Percentiles rank a stretch among this genome's conserved stretches.
Conservation (phyloP, 2,113 vertebrate species). For the Gymnocephalus cernua region DNA sequence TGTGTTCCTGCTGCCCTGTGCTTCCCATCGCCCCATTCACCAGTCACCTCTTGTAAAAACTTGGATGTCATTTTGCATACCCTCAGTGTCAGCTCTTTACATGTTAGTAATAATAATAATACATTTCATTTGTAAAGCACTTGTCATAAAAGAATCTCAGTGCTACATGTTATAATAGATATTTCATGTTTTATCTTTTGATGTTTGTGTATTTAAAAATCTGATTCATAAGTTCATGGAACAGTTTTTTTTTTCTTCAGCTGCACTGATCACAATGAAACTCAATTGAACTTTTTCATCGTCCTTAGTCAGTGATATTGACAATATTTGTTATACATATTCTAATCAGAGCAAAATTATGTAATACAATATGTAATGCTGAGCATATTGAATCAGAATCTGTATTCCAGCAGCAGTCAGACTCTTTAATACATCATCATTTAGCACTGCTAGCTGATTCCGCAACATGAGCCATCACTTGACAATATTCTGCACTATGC, state of each 20-base stretch:
- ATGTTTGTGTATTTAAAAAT: not conserved
- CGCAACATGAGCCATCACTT: no score
- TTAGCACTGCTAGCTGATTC: no score
- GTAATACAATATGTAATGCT: no score
- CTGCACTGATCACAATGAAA: not conserved
- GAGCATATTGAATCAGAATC: no score
- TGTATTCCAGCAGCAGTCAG: no score
- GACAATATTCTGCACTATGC: no score
- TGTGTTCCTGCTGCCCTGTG: conserved; percentile 3
- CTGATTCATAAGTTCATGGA: not conserved
- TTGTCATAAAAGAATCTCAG: no score
- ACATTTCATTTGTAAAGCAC: no score
- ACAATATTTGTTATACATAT: not conserved
- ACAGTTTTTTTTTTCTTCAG: no score
- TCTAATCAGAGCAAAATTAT: not conserved
- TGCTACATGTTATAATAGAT: not conserved
- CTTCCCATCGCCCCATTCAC: conserved; percentile 1
- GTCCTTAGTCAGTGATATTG: not conserved
- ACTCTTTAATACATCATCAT: no score
- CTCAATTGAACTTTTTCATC: not conserved
- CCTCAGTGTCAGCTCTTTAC: not conserved
- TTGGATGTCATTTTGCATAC: not conserved
- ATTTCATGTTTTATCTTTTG: not conserved
- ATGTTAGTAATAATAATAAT: no score
- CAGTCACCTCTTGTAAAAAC: conserved; percentile 7